phyloP scores from a whole-genome alignment of 1,140 invertebrate genomes.

The Drosophila kepulauana region DNA sequence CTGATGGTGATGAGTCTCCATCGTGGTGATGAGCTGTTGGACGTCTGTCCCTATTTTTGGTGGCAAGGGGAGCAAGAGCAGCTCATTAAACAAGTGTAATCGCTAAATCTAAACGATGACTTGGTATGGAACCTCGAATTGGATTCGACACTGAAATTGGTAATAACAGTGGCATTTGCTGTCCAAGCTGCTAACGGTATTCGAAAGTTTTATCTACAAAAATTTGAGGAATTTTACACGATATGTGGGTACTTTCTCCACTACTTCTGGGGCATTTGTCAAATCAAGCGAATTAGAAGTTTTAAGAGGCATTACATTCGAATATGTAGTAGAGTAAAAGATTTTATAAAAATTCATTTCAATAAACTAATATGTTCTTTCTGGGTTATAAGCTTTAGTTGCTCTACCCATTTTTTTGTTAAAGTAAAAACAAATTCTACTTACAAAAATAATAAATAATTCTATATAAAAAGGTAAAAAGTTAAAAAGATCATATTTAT shows the following conservation, averaged over 20 bases:
- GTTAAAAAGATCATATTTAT: no score
- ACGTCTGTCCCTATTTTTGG: background rate
- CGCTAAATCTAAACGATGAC: constrained; percentile 54
- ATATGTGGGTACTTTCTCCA: constrained; percentile 29
- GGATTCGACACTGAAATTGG: constrained; percentile 13
- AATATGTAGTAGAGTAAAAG: no score
- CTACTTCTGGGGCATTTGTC: background rate
- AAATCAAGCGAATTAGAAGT: no score
- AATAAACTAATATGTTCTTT: no score
- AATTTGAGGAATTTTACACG: constrained; percentile 24
- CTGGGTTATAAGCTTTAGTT: no score
- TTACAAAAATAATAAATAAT: no score
- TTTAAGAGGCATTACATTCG: no score
- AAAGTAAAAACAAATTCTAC: no score
- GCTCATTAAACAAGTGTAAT: constrained; percentile 44
- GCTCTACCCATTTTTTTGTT: no score
- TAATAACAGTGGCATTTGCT: constrained; percentile 41
- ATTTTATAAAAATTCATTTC: no score
- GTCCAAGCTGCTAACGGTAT: constrained; percentile 26
- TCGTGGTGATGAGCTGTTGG: constrained; percentile 39
- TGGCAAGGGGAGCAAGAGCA: background rate
- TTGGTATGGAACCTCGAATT: constrained; percentile 42
- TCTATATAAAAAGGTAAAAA: no score
- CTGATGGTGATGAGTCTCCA: constrained; percentile 63
- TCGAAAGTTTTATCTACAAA: constrained; percentile 22